Evolutionary conservation across 2,797 vertebrate genomes (phyloP).

Genomic region (Glossophaga mutica): DNA sequence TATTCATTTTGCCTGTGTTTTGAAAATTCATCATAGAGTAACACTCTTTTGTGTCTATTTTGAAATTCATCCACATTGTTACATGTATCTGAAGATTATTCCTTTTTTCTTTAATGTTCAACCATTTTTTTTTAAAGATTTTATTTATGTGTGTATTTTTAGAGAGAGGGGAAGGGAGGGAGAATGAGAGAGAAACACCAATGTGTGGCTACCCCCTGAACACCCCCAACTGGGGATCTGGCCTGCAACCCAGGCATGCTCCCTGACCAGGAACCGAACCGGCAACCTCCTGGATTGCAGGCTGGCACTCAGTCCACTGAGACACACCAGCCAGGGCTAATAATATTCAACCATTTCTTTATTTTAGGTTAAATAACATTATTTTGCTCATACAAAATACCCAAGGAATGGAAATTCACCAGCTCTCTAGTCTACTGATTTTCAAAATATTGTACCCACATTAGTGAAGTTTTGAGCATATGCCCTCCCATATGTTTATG

Average conservation of each 20-base stretch:
- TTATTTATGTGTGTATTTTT: too few relatives aligned
- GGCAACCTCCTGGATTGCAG: too few relatives aligned
- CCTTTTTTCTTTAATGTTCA: neutral
- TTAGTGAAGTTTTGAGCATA: neutral
- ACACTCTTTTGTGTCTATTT: neutral
- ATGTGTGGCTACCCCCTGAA: too few relatives aligned
- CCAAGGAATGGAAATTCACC: neutral
- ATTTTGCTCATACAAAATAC: neutral
- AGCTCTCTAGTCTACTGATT: neutral
- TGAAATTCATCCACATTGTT: neutral
- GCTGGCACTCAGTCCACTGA: too few relatives aligned
- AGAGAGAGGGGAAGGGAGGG: too few relatives aligned
- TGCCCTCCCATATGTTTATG: neutral
- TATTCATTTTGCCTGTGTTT: neutral
- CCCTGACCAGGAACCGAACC: too few relatives aligned
- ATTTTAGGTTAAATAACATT: conserved; percentile 7
- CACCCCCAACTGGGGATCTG: too few relatives aligned
- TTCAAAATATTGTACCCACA: neutral
- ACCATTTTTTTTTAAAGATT: too few relatives aligned
- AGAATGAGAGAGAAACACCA: too few relatives aligned
- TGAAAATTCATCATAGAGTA: neutral
- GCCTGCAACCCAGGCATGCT: too few relatives aligned
- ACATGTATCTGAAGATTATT: neutral
- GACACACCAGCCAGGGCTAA: neutral
- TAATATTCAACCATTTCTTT: neutral